phyloP scores from a whole-genome alignment of 2,113 vertebrate species.

The Centropus unirufus region DNA sequence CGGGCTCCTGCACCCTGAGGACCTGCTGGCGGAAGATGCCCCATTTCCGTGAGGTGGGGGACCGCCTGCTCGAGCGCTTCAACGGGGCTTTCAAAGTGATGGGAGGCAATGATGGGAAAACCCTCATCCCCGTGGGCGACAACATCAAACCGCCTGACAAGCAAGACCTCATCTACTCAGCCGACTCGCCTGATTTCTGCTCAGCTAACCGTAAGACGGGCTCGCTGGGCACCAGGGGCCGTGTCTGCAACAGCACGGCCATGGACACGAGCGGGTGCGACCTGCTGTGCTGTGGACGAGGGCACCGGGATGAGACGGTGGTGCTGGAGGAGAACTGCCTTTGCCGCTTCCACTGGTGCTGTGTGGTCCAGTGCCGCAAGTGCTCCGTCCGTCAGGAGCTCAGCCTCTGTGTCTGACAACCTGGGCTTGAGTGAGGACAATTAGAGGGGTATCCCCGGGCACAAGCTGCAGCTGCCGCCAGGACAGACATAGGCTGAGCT shows the following conservation, averaged over 20 bases:
- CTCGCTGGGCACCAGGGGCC: slow-evolving; percentile 90
- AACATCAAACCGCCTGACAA: slow-evolving; percentile 92
- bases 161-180: slow-evolving; percentile 94
- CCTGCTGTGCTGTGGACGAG: slow-evolving; percentile 93
- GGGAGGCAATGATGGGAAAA: slow-evolving; percentile 95
- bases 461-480: accelerated
- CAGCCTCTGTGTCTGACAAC: slow-evolving; percentile 87
- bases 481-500: not conserved
- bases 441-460: not conserved
- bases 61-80: slow-evolving; percentile 91
- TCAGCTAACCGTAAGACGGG: slow-evolving; percentile 92
- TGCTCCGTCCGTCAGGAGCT: slow-evolving; percentile 92
- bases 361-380: slow-evolving; percentile 95
- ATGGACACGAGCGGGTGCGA: slow-evolving; percentile 95
- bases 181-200: slow-evolving; percentile 96
- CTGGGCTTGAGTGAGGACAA: not conserved
- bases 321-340: slow-evolving; percentile 95
- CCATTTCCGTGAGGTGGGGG: slow-evolving; percentile 93
- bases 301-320: slow-evolving; percentile 89
- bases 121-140: slow-evolving; percentile 90
- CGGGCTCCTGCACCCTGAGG: slow-evolving; percentile 92
- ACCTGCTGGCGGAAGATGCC: slow-evolving; percentile 99
- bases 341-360: slow-evolving; percentile 98
- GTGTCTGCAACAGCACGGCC: slow-evolving; percentile 93
- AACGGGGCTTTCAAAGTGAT: slow-evolving; percentile 96